Evolutionary conservation across 2,113 vertebrate species (phyloP), one percentile per base, ranked within the genome.

Genomic region (Smithornis capensis): DNA sequence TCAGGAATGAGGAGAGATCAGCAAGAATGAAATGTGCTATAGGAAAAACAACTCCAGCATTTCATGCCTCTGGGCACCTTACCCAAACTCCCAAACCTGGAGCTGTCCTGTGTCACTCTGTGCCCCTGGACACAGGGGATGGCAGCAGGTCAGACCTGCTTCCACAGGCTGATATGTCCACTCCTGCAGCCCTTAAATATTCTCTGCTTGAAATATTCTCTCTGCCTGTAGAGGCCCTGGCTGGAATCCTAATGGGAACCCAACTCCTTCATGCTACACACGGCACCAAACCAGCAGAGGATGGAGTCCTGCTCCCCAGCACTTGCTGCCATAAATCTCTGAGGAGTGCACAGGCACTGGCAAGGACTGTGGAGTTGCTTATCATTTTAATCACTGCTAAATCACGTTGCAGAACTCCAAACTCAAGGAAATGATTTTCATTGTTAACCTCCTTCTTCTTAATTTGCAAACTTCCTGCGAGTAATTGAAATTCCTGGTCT

Each of bases 401-500:
- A 96, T 92, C 95, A 45, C 5, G 7, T 13, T 16, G 57, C 91
- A 78, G 81, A 76, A 75, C 89, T 87, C 49, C 47, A 93, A 95
- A 94, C 88, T 81, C 73, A 71, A 88, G 91, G 96, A 96, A 97
- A 97, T 89, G 44, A 78, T 90, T 94, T 84, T 87, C 65, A 94
- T 92, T 89, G 93, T 90, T 85, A 89, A 78, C 79, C 84, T 84
- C 87, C 96, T 96, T 37, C 86, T 95, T 40, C 95, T 76, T 70
- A 91, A 96, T 94, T 89, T 69, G 94, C 96, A 96, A 94, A 94
- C 84, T 95, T 94, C 96, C 75, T 76, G 89, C 17, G 55, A 96
- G 94, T 92, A 95, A 97, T 84, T 97, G 94, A 75, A 96, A 95
- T 84, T 82, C 91, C 83, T 74, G 94, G 96, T 95, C 74, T n/a